phyloP scores from a whole-genome alignment of 2,113 vertebrate species.

The Paedocypris sp. region DNA sequence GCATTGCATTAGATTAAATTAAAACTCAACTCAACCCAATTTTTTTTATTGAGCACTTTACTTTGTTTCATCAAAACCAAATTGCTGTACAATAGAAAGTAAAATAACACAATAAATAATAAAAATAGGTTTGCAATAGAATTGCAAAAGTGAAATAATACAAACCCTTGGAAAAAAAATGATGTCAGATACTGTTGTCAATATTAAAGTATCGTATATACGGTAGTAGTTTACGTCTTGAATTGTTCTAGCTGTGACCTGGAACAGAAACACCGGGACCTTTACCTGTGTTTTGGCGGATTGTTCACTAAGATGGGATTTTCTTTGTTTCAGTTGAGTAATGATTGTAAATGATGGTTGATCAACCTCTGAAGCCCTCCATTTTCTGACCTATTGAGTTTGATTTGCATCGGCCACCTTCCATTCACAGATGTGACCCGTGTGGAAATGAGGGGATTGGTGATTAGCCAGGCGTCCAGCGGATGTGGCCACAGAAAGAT shows the following conservation, averaged over 20 bases:
- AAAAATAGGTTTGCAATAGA: too few relatives aligned
- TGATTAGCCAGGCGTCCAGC: background rate
- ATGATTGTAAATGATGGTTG: conserved; percentile 2
- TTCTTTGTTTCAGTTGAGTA: background rate
- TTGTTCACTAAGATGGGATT: conserved; percentile 13
- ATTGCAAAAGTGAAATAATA: too few relatives aligned
- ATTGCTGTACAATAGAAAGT: too few relatives aligned
- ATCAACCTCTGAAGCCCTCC: conserved; percentile 8
- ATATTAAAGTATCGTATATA: too few relatives aligned
- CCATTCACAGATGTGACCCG: conserved; percentile 10
- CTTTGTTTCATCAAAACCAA: background rate
- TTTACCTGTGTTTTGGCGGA: background rate
- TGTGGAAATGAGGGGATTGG: conserved; percentile 13
- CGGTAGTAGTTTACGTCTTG: too few relatives aligned
- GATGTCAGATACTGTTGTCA: too few relatives aligned
- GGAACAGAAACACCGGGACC: background rate
- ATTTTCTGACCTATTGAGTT: conserved; percentile 27
- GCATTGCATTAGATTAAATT: too few relatives aligned
- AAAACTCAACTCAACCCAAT: too few relatives aligned
- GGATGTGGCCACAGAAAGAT: background rate
- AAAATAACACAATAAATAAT: background rate
- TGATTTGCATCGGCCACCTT: conserved; percentile 29
- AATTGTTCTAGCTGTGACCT: too few relatives aligned
- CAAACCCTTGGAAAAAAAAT: too few relatives aligned
- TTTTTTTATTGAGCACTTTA: too few relatives aligned